Evolutionary conservation across 2,113 vertebrate species (phyloP), one percentile per base, ranked within the genome.

Genomic region (Pygoscelis adeliae): DNA sequence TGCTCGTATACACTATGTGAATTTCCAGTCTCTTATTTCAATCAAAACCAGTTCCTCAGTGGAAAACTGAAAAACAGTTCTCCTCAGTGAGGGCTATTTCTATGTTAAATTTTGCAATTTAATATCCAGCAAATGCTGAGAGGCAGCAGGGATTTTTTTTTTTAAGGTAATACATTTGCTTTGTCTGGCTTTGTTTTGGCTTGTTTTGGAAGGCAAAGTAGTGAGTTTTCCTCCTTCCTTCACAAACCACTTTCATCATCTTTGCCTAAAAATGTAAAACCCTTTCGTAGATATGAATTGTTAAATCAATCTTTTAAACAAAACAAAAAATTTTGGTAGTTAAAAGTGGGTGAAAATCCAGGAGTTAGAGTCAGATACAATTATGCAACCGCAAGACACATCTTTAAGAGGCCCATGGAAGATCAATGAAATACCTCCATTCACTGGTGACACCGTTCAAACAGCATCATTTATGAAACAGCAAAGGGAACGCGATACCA

Each of bases 21-120:
- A 93, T 79, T 95, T 92, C 61, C 52, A 89, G 32, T 27, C 53
- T 91, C 62, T 82, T 76, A 82, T 69, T 96, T 97, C 80, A 97
- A 52, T 78, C 76, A 87, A 94, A 95, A 89, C 19, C 50, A 86
- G n/a, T 16, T 87, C 58, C 56, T 84, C 53, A 23, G 44, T 46
- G 70, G 44, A 96, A 95, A 96, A 67, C 32, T 63, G 72, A 74
- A 47, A 79, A 63, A 0, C 2, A 4, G 18, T 36, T 92, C 52
- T 82, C 30, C 36, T 80, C 27, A 87, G 38, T 23, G 40, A 78
- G 16, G 52, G 22, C 21, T 76, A 56, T 46, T 92, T 82, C 67
- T 81, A 34, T n/a, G 34, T 38, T 61, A 94, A 61, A 87, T 69
- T 72, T 91, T 87, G 81, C 30, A 80, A 69, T 69, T 85, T 86